Evolutionary conservation across 2,797 vertebrate species (phyloP).

Genomic region (Anabas testudineus): DNA sequence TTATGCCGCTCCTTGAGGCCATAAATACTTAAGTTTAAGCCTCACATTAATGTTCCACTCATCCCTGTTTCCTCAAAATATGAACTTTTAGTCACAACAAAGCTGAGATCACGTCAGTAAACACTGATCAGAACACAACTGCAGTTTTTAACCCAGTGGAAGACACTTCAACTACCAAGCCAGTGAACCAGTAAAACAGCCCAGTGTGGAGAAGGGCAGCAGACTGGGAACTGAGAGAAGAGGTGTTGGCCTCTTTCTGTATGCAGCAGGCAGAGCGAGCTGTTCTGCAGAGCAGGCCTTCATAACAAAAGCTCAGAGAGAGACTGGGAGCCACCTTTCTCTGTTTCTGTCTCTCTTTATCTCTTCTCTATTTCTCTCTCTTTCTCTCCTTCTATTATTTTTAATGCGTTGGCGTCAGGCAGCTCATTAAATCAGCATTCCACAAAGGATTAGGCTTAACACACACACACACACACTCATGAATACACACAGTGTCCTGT

Average conservation of each 20-base stretch:
- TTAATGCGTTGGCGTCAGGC: slow-evolving; percentile 30
- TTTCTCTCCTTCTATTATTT: slow-evolving; percentile 24
- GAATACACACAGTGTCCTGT: slow-evolving; percentile 4
- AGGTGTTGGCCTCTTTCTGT: slow-evolving; percentile 65
- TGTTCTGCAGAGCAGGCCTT: slow-evolving; percentile 71
- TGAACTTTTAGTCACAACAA: background rate
- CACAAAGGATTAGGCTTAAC: slow-evolving; percentile 49
- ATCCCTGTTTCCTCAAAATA: background rate
- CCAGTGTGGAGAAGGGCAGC: slow-evolving; percentile 13
- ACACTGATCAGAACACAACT: too few species aligned
- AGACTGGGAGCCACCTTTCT: slow-evolving; percentile 60
- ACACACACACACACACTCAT: slow-evolving; percentile 19
- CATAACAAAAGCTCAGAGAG: slow-evolving; percentile 69
- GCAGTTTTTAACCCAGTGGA: background rate
- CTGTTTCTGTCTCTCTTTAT: slow-evolving; percentile 18
- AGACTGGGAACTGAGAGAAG: slow-evolving; percentile 18
- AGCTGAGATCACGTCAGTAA: background rate
- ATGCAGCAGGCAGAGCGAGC: slow-evolving; percentile 61
- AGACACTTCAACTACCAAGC: background rate
- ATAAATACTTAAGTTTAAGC: too few species aligned
- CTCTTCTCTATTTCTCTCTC: background rate
- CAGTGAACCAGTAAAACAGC: background rate
- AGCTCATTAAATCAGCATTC: slow-evolving; percentile 63
- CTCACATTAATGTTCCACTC: background rate
- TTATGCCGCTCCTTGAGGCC: background rate